A percentile compares a stretch with the other conserved stretches of the same genome.
These are phyloP conservation scores for Xiphydria camelus DNA, from an alignment of 2,888 invertebrate species.

Conservation along the genomic window DNA sequence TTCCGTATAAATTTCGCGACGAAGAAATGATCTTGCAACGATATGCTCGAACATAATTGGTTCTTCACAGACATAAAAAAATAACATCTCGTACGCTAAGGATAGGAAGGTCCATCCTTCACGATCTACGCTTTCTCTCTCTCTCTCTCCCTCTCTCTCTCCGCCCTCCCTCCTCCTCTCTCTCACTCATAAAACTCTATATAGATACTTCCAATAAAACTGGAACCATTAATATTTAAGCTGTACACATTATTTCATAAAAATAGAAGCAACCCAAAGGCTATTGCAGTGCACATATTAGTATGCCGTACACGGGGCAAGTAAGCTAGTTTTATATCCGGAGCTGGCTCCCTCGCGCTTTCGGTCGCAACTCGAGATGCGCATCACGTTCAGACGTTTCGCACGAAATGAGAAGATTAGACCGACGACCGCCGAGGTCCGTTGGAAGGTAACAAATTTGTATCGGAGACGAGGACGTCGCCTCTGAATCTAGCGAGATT, in stretches of 20 bases:
- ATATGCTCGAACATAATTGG: slow-evolving; percentile 39
- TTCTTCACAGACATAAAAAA: slow-evolving; percentile 44
- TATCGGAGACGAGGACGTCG: too few species aligned
- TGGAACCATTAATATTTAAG: slow-evolving; percentile 48
- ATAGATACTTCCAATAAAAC: slow-evolving; percentile 55
- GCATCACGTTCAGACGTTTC: too few species aligned
- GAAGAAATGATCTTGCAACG: not conserved
- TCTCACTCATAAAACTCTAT: slow-evolving; percentile 44
- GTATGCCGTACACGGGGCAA: not conserved
- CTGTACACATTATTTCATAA: slow-evolving; percentile 47
- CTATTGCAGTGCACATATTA: slow-evolving; percentile 41
- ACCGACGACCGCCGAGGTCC: too few species aligned
- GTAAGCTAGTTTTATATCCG: too few species aligned
- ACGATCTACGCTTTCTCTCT: slow-evolving; percentile 18
- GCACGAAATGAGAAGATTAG: too few species aligned
- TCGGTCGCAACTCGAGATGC: too few species aligned
- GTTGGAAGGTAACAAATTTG: too few species aligned
- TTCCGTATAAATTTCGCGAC: too few species aligned
- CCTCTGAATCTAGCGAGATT: too few species aligned
- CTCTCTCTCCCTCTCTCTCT: too few species aligned
- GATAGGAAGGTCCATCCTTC: slow-evolving; percentile 25
- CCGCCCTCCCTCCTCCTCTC: slow-evolving; percentile 1
- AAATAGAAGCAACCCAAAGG: slow-evolving; percentile 49
- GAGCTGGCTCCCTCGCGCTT: too few species aligned
- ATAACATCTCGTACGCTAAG: slow-evolving; percentile 35